Base-by-base conservation (phyloP, 37 sponge, comb jelly and placozoan genomes). In the Halichondria panicea region DNA sequence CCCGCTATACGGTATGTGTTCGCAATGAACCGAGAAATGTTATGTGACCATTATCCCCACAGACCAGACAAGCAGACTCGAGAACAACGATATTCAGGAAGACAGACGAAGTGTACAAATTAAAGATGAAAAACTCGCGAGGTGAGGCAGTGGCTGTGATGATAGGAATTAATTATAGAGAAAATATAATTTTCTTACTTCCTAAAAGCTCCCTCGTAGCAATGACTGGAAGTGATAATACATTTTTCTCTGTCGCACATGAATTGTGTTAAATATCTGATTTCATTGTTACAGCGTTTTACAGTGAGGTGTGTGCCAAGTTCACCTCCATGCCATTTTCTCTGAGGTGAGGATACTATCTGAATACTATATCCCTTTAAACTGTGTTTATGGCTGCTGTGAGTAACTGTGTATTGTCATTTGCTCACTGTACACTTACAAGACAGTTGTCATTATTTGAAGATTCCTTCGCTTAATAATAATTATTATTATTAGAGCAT, bases 61-160 rank as follows among this genome's bases (percentile, higher is more conserved):
- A 89, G 90, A 42, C 91, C 7, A 61, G 65, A 30, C 84, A 74
- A 28, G 24, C 64, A 61, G 92, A 97, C 70, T 71, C 91, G 3
- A 76, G 92, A 36, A 97, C 97, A 8, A 97, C 97, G n/a, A 94
- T 97, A 15, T 90, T 75, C 85, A 90, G 76, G 71, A 76, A 77
- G 38, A 87, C 97, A 13, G 83, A 93, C 27, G 94, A 91, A 7
- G 28, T 59, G 0, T 97, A 97, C 72, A 87, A 87, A 34, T 82
- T 97, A 0, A 97, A 97, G 44, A 97, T 97, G 97, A 97, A 97
- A 71, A 89, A 94, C 1, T 88, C 89, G 32, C 65, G 94, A 85
- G 82, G 92, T 91, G 28, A 37, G 65, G 7, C n/a, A n/a, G n/a
- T n/a, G n/a, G n/a, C n/a, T n/a, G 66, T 65, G 19, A 19, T 44